A percentile compares a stretch with the other conserved stretches of the same genome.
Evolutionary conservation across 2,888 invertebrate genomes (phyloP).

Genomic region (Pseudanteris insignis): DNA sequence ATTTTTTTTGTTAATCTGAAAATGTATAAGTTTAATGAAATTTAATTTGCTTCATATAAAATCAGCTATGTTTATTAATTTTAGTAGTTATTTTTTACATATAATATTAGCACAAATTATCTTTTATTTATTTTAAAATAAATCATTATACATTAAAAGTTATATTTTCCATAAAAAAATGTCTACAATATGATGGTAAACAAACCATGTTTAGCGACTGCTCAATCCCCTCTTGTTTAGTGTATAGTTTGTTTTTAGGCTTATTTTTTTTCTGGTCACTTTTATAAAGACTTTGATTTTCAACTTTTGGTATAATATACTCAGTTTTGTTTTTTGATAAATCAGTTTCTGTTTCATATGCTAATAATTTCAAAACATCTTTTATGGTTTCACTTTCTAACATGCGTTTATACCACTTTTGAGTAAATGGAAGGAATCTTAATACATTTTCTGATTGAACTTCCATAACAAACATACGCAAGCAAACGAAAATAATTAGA

Average conservation of each 20-base stretch:
- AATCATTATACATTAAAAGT: no score
- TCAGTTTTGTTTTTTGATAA: slow-evolving; percentile 54
- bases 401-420: slow-evolving; percentile 72
- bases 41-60: no score
- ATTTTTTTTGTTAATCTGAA: no score
- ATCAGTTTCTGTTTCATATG: no score
- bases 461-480: slow-evolving; percentile 71
- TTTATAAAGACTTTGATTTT: slow-evolving; percentile 78
- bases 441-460: slow-evolving; percentile 55
- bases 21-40: no score
- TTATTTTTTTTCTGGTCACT: slow-evolving; percentile 81
- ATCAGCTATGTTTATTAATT: no score
- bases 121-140: no score
- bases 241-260: slow-evolving; percentile 77
- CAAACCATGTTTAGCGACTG: slow-evolving; percentile 68
- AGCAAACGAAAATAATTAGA: slow-evolving; percentile 79
- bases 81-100: no score
- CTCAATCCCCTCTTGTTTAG: slow-evolving; percentile 80
- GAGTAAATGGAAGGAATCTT: slow-evolving; percentile 71
- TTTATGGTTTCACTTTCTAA: slow-evolving; percentile 49
- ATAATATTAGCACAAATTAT: no score
- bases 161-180: no score
- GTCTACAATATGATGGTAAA: slow-evolving; percentile 1
- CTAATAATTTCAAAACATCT: slow-evolving; percentile 57
- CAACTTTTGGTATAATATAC: slow-evolving; percentile 67